phyloP scores from a whole-genome alignment of 53 echinoderm and acorn worm species.

The Echinometra lucunter region DNA sequence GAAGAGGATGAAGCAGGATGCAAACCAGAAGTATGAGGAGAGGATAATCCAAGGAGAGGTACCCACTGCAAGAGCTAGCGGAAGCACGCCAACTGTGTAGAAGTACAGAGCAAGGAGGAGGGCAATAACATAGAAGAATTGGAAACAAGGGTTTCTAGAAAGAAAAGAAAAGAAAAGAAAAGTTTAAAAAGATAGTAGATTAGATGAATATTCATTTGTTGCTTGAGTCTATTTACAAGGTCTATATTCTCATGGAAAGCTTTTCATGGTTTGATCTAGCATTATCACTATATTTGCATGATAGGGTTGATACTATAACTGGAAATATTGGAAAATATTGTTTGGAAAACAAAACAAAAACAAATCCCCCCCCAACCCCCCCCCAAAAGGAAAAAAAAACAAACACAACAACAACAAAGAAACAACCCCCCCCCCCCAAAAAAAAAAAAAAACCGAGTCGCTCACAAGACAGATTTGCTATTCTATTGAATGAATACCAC shows the following conservation, averaged over 20 bases:
- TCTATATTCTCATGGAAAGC: not conserved
- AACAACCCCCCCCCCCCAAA: too few relatives aligned
- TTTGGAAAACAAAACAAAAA: too few relatives aligned
- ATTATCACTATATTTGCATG: too few relatives aligned
- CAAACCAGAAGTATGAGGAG: constrained; percentile 70
- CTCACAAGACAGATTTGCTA: too few relatives aligned
- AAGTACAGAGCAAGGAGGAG: constrained; percentile 51
- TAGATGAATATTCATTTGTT: not conserved
- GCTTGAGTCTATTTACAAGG: not conserved
- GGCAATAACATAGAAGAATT: constrained; percentile 79
- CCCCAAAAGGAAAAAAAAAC: too few relatives aligned
- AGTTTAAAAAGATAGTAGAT: not conserved
- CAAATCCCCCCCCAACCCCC: too few relatives aligned
- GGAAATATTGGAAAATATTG: too few relatives aligned
- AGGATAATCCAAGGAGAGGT: constrained; percentile 50
- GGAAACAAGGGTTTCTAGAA: constrained; percentile 84
- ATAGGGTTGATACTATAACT: too few relatives aligned
- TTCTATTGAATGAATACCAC: too few relatives aligned
- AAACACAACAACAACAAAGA: too few relatives aligned
- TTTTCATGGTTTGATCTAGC: not conserved
- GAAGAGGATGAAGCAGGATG: constrained; percentile 74
- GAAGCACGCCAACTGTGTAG: constrained; percentile 69
- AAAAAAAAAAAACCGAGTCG: too few relatives aligned
- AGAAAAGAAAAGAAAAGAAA: not conserved
- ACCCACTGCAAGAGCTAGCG: constrained; percentile 45